Conservation (phyloP, 2,797 vertebrate genomes). For the Micropoecilia bifurca region DNA sequence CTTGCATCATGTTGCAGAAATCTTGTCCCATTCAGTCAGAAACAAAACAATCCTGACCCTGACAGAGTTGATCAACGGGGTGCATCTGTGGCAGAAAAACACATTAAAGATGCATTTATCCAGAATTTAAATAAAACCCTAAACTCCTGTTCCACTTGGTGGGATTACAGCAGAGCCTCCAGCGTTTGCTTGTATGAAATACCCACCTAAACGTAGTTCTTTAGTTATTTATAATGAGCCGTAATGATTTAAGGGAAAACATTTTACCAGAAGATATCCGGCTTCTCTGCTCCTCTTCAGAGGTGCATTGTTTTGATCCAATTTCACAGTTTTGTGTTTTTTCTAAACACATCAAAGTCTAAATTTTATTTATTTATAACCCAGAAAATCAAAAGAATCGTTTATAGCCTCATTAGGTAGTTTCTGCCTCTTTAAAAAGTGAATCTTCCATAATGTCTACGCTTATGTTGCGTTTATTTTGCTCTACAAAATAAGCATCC, state of each 20-base stretch:
- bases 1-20: neutral
- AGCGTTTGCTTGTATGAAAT: neutral
- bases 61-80: neutral
- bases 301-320: constrained; percentile 1
- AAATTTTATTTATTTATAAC: constrained; percentile 5
- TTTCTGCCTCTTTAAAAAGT: constrained; percentile 6
- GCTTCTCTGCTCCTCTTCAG: neutral
- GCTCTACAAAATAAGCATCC: neutral
- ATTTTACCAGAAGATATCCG: neutral
- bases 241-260: neutral
- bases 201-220: neutral
- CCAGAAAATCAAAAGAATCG: constrained; percentile 4
- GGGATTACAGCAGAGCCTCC: neutral
- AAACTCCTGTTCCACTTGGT: neutral
- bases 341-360: neutral
- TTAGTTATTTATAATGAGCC: neutral
- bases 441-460: neutral
- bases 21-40: neutral
- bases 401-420: constrained; percentile 8
- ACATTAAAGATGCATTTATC: neutral
- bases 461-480: constrained; percentile 2
- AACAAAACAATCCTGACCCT: neutral
- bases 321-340: neutral
- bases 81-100: neutral
- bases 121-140: neutral